Evolutionary conservation across 92 coral and sea anemone genomes (phyloP).

Genomic region (Siderastrea radians): DNA sequence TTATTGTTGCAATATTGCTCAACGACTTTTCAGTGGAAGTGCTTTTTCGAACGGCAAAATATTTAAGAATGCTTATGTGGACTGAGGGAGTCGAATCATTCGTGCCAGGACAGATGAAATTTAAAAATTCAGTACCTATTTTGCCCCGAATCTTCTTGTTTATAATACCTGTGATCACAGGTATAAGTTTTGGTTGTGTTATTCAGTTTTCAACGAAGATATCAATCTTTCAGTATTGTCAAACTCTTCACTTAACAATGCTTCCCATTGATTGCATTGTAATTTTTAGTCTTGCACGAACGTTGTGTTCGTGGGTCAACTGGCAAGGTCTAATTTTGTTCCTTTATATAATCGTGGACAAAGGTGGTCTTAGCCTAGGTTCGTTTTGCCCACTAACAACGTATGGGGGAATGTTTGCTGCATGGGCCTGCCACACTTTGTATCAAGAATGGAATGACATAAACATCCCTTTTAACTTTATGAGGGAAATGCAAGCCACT

Average conservation of each 20-base stretch:
- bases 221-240: not conserved
- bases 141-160: not conserved
- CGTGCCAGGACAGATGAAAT: conserved; percentile 12
- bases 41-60: not conserved
- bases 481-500: not conserved
- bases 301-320: not conserved
- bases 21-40: not conserved
- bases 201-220: not conserved
- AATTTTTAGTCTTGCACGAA: not conserved
- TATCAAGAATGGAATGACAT: not conserved
- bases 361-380: not conserved
- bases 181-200: not conserved
- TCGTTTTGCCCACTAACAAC: conserved; percentile 1
- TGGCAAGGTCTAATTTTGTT: not conserved
- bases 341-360: not conserved
- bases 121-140: not conserved
- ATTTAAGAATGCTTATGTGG: not conserved
- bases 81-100: not conserved
- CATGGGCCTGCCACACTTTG: not conserved
- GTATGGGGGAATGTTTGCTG: not conserved
- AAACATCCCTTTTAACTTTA: not conserved
- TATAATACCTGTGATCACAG: not conserved
- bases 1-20: not conserved
- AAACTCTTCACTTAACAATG: not conserved
- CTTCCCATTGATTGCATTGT: not conserved